These are phyloP conservation scores for Hirtodrosophila trivittata DNA, from an alignment of 2,888 invertebrate genomes.

Conservation along the genomic window DNA sequence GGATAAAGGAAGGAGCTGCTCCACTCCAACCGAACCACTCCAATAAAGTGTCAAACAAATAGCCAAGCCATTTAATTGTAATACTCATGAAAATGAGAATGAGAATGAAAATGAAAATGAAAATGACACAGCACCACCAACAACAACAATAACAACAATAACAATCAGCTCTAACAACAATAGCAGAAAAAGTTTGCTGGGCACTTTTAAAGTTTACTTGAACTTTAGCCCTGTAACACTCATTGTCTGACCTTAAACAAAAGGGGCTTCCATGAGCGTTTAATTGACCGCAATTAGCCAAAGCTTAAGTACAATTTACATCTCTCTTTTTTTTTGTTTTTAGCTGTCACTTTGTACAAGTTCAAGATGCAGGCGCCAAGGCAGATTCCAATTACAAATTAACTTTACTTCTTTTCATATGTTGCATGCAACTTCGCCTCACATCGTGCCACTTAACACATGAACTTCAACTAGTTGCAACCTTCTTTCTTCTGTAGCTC, in stretches of 20 bases:
- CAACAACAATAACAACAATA: conserved; percentile 2
- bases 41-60: conserved; percentile 78
- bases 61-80: conserved; percentile 68
- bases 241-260: conserved; percentile 22
- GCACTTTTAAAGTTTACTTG: conserved; percentile 35
- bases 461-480: too few species aligned
- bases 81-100: conserved; percentile 59
- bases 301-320: conserved; percentile 47
- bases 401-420: too few species aligned
- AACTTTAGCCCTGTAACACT: conserved; percentile 24
- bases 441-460: too few species aligned
- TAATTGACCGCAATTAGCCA: conserved; percentile 72
- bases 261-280: conserved; percentile 50
- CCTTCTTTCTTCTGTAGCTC: too few species aligned
- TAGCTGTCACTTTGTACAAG: conserved; percentile 3
- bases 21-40: conserved; percentile 50
- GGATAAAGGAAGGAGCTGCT: not conserved
- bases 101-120: conserved; percentile 44
- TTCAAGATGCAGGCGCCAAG: conserved; percentile 13
- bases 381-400: conserved; percentile 2
- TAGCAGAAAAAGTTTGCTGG: conserved; percentile 13
- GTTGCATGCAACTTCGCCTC: too few species aligned
- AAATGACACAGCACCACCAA: conserved; percentile 23
- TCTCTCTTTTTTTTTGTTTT: conserved; percentile 31
- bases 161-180: conserved; percentile 1